Percentiles rank a stretch among this genome's conserved stretches.
Conservation (phyloP, 1,140 invertebrate genomes). For the Eumaeus atala region DNA sequence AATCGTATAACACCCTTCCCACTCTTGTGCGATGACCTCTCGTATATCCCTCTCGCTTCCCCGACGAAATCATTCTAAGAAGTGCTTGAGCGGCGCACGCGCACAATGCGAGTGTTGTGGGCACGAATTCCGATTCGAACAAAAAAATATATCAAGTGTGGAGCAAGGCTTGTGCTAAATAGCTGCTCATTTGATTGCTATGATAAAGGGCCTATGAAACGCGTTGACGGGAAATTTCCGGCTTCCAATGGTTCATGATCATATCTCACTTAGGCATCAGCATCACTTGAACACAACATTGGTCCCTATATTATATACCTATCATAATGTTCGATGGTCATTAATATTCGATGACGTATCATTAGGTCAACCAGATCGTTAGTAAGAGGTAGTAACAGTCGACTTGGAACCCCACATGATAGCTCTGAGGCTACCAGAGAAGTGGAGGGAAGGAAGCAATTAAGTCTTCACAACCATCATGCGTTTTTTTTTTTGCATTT, state of each 20-base stretch:
- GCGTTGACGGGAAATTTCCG: constrained; percentile 13
- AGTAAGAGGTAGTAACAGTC: too few species aligned
- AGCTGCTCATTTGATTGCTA: constrained; percentile 38
- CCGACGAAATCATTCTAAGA: constrained; percentile 65
- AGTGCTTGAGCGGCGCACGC: constrained; percentile 51
- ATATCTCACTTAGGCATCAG: too few species aligned
- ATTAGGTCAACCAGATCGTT: too few species aligned
- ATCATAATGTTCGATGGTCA: too few species aligned
- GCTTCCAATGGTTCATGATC: constrained; percentile 13
- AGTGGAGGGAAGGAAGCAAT: too few species aligned
- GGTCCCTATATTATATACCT: too few species aligned
- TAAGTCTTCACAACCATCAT: too few species aligned
- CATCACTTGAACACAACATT: too few species aligned
- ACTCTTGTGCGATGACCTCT: constrained; percentile 21
- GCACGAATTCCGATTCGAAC: constrained; percentile 45
- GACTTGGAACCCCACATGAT: too few species aligned
- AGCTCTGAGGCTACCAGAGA: too few species aligned
- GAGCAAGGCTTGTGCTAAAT: constrained; percentile 45
- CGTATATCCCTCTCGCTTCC: constrained; percentile 31
- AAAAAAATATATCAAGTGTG: constrained; percentile 40
- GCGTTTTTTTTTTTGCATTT: too few species aligned
- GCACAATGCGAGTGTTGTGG: constrained; percentile 65
- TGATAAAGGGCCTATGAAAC: constrained; percentile 15
- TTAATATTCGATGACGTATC: too few species aligned
- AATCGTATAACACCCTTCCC: constrained; percentile 44